Percentiles rank a stretch among this genome's conserved stretches.
phyloP scores from a whole-genome alignment of 2,888 invertebrate genomes.

The Scotopteryx bipunctaria region DNA sequence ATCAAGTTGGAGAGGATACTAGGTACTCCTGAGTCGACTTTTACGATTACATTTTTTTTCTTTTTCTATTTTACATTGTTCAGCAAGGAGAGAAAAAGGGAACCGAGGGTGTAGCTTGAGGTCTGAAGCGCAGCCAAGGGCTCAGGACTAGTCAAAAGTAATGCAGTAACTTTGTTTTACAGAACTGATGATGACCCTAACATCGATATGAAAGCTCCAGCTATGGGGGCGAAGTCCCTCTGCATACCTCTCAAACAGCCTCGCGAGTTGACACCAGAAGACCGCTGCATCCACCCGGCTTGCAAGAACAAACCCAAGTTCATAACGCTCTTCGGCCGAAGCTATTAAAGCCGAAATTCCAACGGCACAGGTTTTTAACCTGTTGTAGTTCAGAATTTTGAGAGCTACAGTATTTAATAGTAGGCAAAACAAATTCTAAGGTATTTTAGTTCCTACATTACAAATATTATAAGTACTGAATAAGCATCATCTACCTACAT shows the following conservation, averaged over 20 bases:
- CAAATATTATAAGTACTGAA: background rate
- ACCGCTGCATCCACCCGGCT: slow-evolving; percentile 93
- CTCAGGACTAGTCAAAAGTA: too few species aligned
- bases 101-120: too few species aligned
- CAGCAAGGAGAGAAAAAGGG: too few species aligned
- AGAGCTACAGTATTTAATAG: slow-evolving; percentile 4
- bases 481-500: too few species aligned
- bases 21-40: too few species aligned
- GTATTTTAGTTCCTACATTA: slow-evolving; percentile 10
- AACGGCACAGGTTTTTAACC: too few species aligned
- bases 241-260: slow-evolving; percentile 98
- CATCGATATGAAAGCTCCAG: slow-evolving; percentile 91
- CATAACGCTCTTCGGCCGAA: slow-evolving; percentile 97
- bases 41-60: too few species aligned
- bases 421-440: slow-evolving; percentile 27
- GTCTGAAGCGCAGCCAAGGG: too few species aligned
- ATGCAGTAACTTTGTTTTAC: slow-evolving; percentile 31
- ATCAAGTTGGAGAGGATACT: too few species aligned
- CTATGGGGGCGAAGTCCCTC: slow-evolving; percentile 99
- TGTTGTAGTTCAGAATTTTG: slow-evolving; percentile 4
- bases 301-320: slow-evolving; percentile 91
- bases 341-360: slow-evolving; percentile 84
- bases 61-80: too few species aligned
- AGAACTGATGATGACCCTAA: slow-evolving; percentile 85
- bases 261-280: slow-evolving; percentile 79